Percentiles rank a stretch among this genome's conserved stretches.
phyloP scores from a whole-genome alignment of 2,113 vertebrate genomes.

The Scomber japonicus region DNA sequence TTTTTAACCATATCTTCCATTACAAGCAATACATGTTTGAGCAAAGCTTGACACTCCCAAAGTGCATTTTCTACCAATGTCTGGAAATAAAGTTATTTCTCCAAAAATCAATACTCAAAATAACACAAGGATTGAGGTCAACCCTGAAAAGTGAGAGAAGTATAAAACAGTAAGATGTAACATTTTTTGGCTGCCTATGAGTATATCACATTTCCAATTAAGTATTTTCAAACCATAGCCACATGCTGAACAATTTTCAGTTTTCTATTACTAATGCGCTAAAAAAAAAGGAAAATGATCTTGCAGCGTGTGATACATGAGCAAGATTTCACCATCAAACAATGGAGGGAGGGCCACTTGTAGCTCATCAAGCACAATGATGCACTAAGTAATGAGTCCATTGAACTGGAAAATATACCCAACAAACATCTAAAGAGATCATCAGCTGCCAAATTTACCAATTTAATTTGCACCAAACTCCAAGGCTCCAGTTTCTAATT shows the following conservation, averaged over 20 bases:
- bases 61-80: constrained; percentile 13
- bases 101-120: background rate
- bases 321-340: constrained; percentile 4
- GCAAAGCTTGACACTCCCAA: constrained; percentile 2
- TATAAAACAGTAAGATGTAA: constrained; percentile 19
- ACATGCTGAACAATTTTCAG: background rate
- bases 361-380: constrained; percentile 45
- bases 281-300: background rate
- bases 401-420: constrained; percentile 53
- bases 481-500: constrained; percentile 60
- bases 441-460: constrained; percentile 48
- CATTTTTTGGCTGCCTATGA: background rate
- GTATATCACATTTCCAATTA: background rate
- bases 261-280: background rate
- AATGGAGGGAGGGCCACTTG: constrained; percentile 4
- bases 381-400: constrained; percentile 56
- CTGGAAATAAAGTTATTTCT: constrained; percentile 25
- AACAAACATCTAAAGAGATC: constrained; percentile 53
- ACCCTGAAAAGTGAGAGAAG: background rate
- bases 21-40: constrained; percentile 7
- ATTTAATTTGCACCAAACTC: constrained; percentile 61
- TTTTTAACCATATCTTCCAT: constrained; percentile 25
- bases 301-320: background rate
- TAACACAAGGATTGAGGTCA: constrained; percentile 7
- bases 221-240: background rate